Conservation (phyloP, 2,797 vertebrate genomes). For the Helostoma temminkii region DNA sequence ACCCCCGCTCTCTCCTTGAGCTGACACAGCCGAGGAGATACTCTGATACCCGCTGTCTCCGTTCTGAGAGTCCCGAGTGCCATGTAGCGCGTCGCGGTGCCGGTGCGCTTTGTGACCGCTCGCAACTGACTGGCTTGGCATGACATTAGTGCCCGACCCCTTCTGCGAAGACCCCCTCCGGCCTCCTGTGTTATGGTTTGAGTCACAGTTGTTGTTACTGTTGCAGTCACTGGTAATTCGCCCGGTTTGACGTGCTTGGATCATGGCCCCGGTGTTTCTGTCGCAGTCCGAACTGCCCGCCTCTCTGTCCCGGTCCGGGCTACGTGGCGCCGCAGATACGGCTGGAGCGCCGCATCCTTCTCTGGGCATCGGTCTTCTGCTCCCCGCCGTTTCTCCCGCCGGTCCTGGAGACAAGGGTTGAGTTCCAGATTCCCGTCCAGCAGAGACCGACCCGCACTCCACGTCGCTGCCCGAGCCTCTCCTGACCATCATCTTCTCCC, state of each 20-base stretch:
- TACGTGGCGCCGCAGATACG: constrained; percentile 72
- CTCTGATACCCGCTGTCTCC: constrained; percentile 31
- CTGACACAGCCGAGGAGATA: constrained; percentile 16
- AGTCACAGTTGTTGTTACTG: constrained; percentile 42
- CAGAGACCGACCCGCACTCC: constrained; percentile 27
- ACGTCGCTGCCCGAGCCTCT: constrained; percentile 39
- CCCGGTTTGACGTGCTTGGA: constrained; percentile 16
- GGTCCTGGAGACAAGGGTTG: constrained; percentile 21
- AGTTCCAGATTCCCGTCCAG: background rate
- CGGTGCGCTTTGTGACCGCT: constrained; percentile 45
- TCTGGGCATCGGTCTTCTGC: constrained; percentile 18
- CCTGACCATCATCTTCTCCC: constrained; percentile 70
- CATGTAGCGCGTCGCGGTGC: constrained; percentile 45
- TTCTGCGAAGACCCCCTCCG: constrained; percentile 52
- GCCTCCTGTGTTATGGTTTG: constrained; percentile 27
- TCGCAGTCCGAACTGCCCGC: constrained; percentile 33
- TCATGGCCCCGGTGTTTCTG: constrained; percentile 4
- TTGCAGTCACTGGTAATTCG: constrained; percentile 43
- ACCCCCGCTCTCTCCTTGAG: constrained; percentile 32
- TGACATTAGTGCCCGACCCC: constrained; percentile 30
- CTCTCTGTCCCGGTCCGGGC: constrained; percentile 44
- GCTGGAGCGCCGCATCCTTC: constrained; percentile 52
- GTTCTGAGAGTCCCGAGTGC: constrained; percentile 44
- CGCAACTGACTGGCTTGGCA: constrained; percentile 17
- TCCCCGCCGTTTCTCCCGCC: constrained; percentile 1